Percentiles rank a stretch among this genome's conserved stretches.
Conservation (phyloP, 2,888 invertebrate species). For the Tetranychus piercei region DNA sequence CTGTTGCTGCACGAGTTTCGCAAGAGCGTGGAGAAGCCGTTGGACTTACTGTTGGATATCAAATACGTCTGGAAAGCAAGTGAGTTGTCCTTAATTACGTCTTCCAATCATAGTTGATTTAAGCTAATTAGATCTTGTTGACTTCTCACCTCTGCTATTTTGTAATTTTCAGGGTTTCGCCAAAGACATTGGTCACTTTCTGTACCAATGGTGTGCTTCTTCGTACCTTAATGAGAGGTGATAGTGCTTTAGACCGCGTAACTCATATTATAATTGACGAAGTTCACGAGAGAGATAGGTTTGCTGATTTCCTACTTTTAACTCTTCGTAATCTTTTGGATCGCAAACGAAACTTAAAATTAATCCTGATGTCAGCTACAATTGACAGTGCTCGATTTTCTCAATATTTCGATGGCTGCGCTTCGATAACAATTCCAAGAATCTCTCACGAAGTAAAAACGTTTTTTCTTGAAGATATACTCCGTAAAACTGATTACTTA, state of each 20-base stretch:
- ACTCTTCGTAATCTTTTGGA: slow-evolving; percentile 56
- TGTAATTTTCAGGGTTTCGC: slow-evolving; percentile 40
- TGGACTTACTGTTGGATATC: slow-evolving; percentile 65
- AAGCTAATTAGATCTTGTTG: not conserved
- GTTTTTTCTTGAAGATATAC: too few relatives aligned
- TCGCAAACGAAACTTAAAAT: slow-evolving; percentile 49
- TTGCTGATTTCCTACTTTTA: slow-evolving; percentile 77
- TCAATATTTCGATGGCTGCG: too few relatives aligned
- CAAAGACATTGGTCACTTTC: slow-evolving; percentile 62
- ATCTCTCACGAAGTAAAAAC: too few relatives aligned
- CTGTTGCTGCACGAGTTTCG: slow-evolving; percentile 73
- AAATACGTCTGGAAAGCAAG: slow-evolving; percentile 70
- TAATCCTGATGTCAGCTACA: slow-evolving; percentile 87
- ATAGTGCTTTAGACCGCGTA: slow-evolving; percentile 45
- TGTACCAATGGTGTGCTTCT: slow-evolving; percentile 80
- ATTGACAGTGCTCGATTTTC: slow-evolving; percentile 44
- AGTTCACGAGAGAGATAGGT: slow-evolving; percentile 80
- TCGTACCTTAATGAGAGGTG: slow-evolving; percentile 65
- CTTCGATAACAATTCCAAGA: too few relatives aligned
- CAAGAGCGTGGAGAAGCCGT: slow-evolving; percentile 61
- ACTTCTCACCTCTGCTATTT: slow-evolving; percentile 21
- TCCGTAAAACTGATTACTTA: too few relatives aligned
- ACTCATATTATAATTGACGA: slow-evolving; percentile 67
- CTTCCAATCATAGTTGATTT: slow-evolving; percentile 10
- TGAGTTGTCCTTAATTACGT: slow-evolving; percentile 27